Evolutionary conservation across 2,888 invertebrate species (phyloP).

Genomic region (Dichetophora obliterata): DNA sequence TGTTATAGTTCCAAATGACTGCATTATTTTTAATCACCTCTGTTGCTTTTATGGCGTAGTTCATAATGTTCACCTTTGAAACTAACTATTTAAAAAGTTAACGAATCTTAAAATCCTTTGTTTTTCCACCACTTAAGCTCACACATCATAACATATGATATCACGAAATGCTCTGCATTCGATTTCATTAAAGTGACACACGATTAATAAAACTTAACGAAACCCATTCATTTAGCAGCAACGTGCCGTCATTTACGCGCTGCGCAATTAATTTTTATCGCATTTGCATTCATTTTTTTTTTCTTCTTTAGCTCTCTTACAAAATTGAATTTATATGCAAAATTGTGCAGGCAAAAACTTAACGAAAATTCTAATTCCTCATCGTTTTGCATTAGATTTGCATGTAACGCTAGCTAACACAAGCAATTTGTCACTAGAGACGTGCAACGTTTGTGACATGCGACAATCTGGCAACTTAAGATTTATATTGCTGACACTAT

Average conservation of each 20-base stretch:
- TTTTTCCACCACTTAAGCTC: not conserved
- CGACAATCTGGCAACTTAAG: constrained; percentile 16
- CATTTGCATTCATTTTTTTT: constrained; percentile 49
- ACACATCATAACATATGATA: no score
- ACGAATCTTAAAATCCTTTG: constrained; percentile 22
- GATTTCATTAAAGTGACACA: constrained; percentile 20
- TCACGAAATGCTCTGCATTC: not conserved
- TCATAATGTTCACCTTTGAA: not conserved
- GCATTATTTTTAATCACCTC: no score
- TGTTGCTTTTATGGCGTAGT: not conserved
- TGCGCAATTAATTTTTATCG: constrained; percentile 68
- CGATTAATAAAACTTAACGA: constrained; percentile 17
- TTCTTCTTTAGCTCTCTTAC: constrained; percentile 12
- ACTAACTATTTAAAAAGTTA: not conserved
- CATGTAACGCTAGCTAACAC: not conserved
- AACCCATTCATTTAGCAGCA: constrained; percentile 7
- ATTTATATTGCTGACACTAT: constrained; percentile 15
- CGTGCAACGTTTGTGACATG: constrained; percentile 18
- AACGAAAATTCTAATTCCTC: not conserved
- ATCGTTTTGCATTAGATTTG: not conserved
- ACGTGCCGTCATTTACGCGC: constrained; percentile 45
- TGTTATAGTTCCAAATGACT: no score
- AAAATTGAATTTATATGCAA: constrained; percentile 8
- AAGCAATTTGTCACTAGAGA: constrained; percentile 12
- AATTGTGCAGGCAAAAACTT: not conserved